Conservation (phyloP, 2,797 vertebrate species). For the Botia kubotai region DNA sequence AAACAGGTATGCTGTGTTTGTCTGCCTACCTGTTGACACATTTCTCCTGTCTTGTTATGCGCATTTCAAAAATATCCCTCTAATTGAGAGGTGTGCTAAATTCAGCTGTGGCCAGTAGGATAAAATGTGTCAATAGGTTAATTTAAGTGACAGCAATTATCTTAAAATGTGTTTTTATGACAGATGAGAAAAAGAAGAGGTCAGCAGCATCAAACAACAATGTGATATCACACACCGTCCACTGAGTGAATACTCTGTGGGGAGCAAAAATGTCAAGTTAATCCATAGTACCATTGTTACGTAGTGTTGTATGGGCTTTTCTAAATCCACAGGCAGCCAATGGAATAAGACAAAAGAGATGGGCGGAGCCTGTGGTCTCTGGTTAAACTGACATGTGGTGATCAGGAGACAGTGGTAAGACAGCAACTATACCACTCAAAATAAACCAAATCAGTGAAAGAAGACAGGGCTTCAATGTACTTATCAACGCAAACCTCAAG, state of each 20-base stretch:
- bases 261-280: slow-evolving; percentile 13
- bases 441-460: neutral
- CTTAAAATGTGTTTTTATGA: too few relatives aligned
- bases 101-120: neutral
- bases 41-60: neutral
- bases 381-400: slow-evolving; percentile 48
- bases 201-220: slow-evolving; percentile 29
- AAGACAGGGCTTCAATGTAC: too few relatives aligned
- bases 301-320: slow-evolving; percentile 8
- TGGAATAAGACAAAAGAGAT: slow-evolving; percentile 29
- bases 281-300: slow-evolving; percentile 27
- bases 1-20: neutral
- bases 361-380: neutral
- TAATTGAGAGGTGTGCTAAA: neutral
- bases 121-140: neutral
- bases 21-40: neutral
- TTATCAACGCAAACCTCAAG: too few relatives aligned
- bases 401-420: slow-evolving; percentile 40
- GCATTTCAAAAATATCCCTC: neutral
- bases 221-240: slow-evolving; percentile 5
- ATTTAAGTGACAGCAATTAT: too few relatives aligned
- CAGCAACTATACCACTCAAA: slow-evolving; percentile 61
- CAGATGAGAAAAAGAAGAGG: neutral
- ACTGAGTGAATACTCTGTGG: neutral
- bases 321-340: slow-evolving; percentile 12